These are phyloP conservation scores for Mechanitis messenoides DNA, from an alignment of 2,888 invertebrate species.

Conservation along the genomic window DNA sequence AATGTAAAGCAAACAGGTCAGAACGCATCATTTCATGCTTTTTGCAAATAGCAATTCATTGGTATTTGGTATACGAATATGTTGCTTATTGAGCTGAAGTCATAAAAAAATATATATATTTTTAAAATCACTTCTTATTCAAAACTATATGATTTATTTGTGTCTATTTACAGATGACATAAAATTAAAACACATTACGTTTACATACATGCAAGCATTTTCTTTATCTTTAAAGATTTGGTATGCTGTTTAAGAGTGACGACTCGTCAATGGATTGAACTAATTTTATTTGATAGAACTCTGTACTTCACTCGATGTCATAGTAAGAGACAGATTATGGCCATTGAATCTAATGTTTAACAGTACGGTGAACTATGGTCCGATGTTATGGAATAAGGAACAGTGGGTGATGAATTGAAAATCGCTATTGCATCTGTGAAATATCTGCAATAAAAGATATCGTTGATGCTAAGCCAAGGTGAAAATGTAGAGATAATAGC, in stretches of 20 bases:
- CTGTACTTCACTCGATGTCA: constrained; percentile 26
- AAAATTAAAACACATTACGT: constrained; percentile 43
- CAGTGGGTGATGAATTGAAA: constrained; percentile 52
- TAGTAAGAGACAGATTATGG: constrained; percentile 42
- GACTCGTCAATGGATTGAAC: constrained; percentile 24
- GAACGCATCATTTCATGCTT: neutral
- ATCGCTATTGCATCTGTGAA: constrained; percentile 52
- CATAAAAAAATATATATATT: neutral
- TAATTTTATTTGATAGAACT: constrained; percentile 28
- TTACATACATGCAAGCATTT: constrained; percentile 63
- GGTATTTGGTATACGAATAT: neutral
- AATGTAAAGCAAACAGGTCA: constrained; percentile 1
- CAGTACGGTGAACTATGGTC: constrained; percentile 49
- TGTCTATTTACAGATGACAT: constrained; percentile 18
- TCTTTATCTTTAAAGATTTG: constrained; percentile 27
- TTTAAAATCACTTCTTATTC: neutral
- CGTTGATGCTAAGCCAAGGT: constrained; percentile 68
- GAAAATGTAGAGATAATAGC: constrained; percentile 54
- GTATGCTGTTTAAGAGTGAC: constrained; percentile 25
- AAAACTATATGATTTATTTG: neutral
- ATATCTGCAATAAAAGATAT: constrained; percentile 72
- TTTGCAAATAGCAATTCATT: neutral
- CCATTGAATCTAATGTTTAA: constrained; percentile 58
- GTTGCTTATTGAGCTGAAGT: too few relatives aligned
- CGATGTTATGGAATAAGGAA: constrained; percentile 48